Conservation (phyloP, 2,888 invertebrate species). For the Archips crataeganus region DNA sequence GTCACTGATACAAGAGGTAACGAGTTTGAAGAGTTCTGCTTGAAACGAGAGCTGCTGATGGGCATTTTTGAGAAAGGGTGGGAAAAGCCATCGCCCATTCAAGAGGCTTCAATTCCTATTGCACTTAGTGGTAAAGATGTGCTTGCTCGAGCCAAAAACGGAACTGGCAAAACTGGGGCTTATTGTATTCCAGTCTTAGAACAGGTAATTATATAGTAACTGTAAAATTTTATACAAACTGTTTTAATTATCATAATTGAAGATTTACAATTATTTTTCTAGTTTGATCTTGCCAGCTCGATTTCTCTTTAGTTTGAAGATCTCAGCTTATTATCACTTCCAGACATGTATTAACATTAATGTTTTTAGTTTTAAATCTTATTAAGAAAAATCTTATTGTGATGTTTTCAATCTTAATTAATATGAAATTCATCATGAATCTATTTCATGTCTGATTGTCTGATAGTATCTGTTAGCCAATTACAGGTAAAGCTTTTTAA, state of each 20-base stretch:
- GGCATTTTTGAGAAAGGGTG: conserved; percentile 99
- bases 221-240: not conserved
- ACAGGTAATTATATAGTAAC: conserved; percentile 81
- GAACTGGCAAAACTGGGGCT: conserved; percentile 99
- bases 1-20: conserved; percentile 99
- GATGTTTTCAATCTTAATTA: too few relatives aligned
- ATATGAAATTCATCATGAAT: too few relatives aligned
- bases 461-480: too few relatives aligned
- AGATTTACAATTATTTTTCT: not conserved
- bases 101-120: conserved; percentile 99
- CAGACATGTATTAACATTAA: too few relatives aligned
- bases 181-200: conserved; percentile 99
- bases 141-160: conserved; percentile 99
- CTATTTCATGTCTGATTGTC: too few relatives aligned
- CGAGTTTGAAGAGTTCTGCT: conserved; percentile 99
- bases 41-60: conserved; percentile 98
- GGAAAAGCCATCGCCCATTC: conserved; percentile 99
- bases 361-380: too few relatives aligned
- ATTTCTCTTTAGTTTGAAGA: conserved; percentile 12
- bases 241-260: conserved; percentile 3
- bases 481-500: not conserved
- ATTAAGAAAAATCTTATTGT: too few relatives aligned
- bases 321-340: too few relatives aligned
- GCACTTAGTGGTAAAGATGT: conserved; percentile 99
- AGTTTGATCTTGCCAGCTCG: conserved; percentile 6